These are phyloP conservation scores for Drosophila falleni DNA, from an alignment of 2,888 invertebrate species.

Conservation along the genomic window DNA sequence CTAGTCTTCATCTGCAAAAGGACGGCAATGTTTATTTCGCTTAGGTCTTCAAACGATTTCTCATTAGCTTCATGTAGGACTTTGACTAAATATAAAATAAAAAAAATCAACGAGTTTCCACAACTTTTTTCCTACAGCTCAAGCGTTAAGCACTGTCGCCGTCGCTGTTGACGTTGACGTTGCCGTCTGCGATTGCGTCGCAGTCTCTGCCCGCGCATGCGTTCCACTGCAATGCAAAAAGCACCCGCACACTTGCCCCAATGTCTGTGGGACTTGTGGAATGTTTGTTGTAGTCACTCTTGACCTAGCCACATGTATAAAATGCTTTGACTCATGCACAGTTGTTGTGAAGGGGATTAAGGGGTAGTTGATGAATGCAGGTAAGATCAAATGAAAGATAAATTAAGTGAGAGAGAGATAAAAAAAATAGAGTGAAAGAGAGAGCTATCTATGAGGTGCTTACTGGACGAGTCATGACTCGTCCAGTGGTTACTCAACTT, in stretches of 20 bases:
- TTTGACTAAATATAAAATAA: conserved; percentile 2
- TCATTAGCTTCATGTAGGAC: conserved; percentile 9
- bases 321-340: conserved; percentile 57
- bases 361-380: conserved; percentile 37
- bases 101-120: conserved; percentile 13
- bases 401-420: conserved; percentile 13
- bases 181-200: not conserved
- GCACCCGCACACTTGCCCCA: conserved; percentile 24
- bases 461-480: conserved; percentile 52
- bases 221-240: conserved; percentile 35
- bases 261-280: conserved; percentile 35
- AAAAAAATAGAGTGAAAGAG: not conserved
- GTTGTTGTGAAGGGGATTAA: not conserved
- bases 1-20: too few relatives aligned
- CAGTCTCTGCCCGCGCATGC: conserved; percentile 24
- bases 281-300: conserved; percentile 58
- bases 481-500: conserved; percentile 32
- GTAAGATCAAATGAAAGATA: conserved; percentile 33
- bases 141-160: conserved; percentile 24
- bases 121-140: conserved; percentile 29
- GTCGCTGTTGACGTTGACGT: not conserved
- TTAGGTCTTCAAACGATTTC: not conserved
- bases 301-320: conserved; percentile 74
- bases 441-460: conserved; percentile 48
- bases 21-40: too few relatives aligned